Evolutionary conservation across 2,888 invertebrate species (phyloP).

Genomic region (Anoncus sp.): DNA sequence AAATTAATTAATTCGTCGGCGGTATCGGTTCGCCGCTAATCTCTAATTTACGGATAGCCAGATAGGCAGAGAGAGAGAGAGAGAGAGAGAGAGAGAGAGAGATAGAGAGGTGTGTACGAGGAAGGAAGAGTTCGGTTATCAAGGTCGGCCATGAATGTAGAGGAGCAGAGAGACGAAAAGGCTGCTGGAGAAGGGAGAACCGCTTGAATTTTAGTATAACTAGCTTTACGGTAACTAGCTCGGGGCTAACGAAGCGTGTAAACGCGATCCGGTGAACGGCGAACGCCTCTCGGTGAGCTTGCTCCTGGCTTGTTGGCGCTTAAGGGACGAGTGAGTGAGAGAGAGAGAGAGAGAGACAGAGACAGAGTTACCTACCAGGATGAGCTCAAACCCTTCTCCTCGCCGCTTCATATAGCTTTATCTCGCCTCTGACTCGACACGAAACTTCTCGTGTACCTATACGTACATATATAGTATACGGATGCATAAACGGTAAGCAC

Average conservation of each 20-base stretch:
- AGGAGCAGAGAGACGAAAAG: slow-evolving; percentile 22
- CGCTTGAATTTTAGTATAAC: slow-evolving; percentile 65
- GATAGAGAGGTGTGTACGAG: slow-evolving; percentile 31
- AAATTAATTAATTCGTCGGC: slow-evolving; percentile 64
- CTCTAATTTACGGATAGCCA: slow-evolving; percentile 63
- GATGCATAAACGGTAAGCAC: slow-evolving; percentile 34
- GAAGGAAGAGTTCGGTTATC: slow-evolving; percentile 55
- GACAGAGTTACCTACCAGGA: slow-evolving; percentile 38
- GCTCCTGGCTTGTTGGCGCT: slow-evolving; percentile 56
- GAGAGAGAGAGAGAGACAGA: slow-evolving; percentile 47
- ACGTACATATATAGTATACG: slow-evolving; percentile 3
- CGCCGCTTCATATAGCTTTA: slow-evolving; percentile 51
- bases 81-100: slow-evolving; percentile 18
- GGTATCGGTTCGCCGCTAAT: slow-evolving; percentile 64
- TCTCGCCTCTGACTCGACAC: slow-evolving; percentile 55
- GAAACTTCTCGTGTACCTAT: slow-evolving; percentile 44
- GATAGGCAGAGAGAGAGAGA: slow-evolving; percentile 6
- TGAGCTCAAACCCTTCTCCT: slow-evolving; percentile 39
- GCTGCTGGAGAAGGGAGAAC: slow-evolving; percentile 23
- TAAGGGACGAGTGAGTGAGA: slow-evolving; percentile 57
- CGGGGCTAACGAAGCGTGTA: slow-evolving; percentile 71
- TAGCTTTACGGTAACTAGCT: slow-evolving; percentile 65
- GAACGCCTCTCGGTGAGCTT: slow-evolving; percentile 59
- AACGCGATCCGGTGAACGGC: slow-evolving; percentile 68
- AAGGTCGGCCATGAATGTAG: slow-evolving; percentile 46